phyloP scores from a whole-genome alignment of 2,797 vertebrate genomes.

The Tarsius wallacei region DNA sequence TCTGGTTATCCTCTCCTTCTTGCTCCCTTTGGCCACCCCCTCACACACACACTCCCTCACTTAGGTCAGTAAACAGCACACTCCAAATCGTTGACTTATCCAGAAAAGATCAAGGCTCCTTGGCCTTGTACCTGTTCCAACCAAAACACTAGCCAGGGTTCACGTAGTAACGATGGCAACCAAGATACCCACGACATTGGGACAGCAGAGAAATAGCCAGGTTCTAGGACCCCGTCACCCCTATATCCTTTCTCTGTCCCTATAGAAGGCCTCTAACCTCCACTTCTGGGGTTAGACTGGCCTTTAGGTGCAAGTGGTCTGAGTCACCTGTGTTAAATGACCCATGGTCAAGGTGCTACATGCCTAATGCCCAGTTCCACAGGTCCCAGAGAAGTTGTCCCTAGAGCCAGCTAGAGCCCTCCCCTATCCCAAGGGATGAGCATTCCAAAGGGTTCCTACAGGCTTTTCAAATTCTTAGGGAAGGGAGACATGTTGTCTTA shows the following conservation, averaged over 20 bases:
- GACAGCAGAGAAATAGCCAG: neutral
- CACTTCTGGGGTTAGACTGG: neutral
- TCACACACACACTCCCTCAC: accelerated
- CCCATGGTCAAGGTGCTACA: neutral
- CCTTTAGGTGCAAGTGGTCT: neutral
- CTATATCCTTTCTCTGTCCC: neutral
- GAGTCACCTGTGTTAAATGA: neutral
- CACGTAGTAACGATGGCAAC: neutral
- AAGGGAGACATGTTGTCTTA: neutral
- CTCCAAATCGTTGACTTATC: neutral
- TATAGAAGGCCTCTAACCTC: neutral
- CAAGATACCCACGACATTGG: neutral
- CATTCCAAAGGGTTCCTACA: neutral
- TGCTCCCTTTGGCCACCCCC: neutral
- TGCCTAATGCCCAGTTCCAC: neutral
- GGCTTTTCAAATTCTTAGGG: neutral
- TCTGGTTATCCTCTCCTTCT: neutral
- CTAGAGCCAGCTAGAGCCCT: neutral
- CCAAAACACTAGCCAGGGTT: neutral
- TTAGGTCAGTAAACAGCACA: slow-evolving; percentile 12
- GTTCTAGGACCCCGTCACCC: neutral
- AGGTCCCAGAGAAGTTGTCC: neutral
- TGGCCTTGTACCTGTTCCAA: neutral
- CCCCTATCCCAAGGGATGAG: neutral
- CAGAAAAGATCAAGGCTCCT: slow-evolving; percentile 43